Conservation (phyloP, 1,140 invertebrate genomes). For the Plectrocnemia conspersa region DNA sequence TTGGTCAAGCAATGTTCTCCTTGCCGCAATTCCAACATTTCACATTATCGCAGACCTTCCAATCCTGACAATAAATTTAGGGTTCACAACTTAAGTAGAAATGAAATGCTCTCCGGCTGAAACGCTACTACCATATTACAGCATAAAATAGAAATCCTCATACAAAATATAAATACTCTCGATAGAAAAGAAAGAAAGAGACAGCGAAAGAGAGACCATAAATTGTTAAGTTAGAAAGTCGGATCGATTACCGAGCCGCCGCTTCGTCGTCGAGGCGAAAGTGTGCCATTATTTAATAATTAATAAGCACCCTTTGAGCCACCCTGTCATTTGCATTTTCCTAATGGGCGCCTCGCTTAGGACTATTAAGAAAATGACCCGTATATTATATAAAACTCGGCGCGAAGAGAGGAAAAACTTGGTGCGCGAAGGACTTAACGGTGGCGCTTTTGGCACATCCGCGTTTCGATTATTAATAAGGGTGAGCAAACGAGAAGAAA, state of each 20-base stretch:
- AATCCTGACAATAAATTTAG: constrained; percentile 28
- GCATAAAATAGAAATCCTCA: constrained; percentile 5
- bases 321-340: constrained; percentile 33
- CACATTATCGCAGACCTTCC: constrained; percentile 24
- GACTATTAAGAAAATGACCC: constrained; percentile 17
- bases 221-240: not conserved
- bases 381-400: constrained; percentile 6
- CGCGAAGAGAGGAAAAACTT: constrained; percentile 5
- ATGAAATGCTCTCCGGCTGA: constrained; percentile 25
- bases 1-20: constrained; percentile 4
- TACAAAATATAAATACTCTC: not conserved
- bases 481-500: too few species aligned
- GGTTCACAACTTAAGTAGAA: constrained; percentile 29
- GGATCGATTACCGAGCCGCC: not conserved
- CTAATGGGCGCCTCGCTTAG: constrained; percentile 27
- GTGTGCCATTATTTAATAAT: constrained; percentile 27
- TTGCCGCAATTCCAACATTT: constrained; percentile 24
- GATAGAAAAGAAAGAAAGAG: not conserved
- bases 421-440: not conserved
- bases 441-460: not conserved
- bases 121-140: constrained; percentile 4
- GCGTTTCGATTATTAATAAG: too few species aligned
- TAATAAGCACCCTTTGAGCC: constrained; percentile 28
- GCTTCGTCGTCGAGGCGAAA: constrained; percentile 5
- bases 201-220: not conserved